Evolutionary conservation across 1,140 invertebrate species (phyloP), one percentile per base, ranked within the genome.

Genomic region (Hormaphis cornu): DNA sequence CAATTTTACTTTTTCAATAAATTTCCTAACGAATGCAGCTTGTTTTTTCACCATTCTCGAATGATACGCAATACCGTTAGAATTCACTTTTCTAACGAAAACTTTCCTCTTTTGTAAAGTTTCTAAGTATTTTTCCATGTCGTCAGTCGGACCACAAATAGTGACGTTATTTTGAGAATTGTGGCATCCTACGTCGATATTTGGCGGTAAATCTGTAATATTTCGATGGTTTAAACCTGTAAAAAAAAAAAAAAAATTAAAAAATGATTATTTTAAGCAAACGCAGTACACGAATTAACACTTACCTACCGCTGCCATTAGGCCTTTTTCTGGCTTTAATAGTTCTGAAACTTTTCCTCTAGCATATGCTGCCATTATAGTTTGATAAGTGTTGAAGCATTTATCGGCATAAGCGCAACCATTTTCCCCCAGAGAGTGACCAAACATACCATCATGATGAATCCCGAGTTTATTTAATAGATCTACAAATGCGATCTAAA

Each of bases 331-430:
- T n/a, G 70, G 33, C 18, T 28, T 26, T 30, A 50, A 16, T 4
- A 70, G 40, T 30, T 54, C 50, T 10, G 71, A 48, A 22, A 59
- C 54, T 48, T 70, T 56, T n/a, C 72, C 72, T 70, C 72, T 70
- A 75, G 81, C 83, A 74, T 85, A 86, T 12, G 91, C 86, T 22
- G 88, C 83, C 16, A 92, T 75, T 61, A 95, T 85, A 78, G 89
- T 89, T 79, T 95, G 86, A 75, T 93, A 88, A 2, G 84, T 83
- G 10, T 89, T 90, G 70, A 93, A 82, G 71, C 87, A 88, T 2
- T 88, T 89, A 79, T 95, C 91, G 42, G 89, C 89, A 80, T 95
- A 95, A 20, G 87, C 89, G 79, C 91, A 94, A 4, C 89, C 91
- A 33, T 91, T 77, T 79, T 91, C 89, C 22, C 89, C 90, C 2